Percentiles rank a stretch among this genome's conserved stretches.
Evolutionary conservation across 2,888 invertebrate genomes (phyloP).

Genomic region (Netelia inedita): DNA sequence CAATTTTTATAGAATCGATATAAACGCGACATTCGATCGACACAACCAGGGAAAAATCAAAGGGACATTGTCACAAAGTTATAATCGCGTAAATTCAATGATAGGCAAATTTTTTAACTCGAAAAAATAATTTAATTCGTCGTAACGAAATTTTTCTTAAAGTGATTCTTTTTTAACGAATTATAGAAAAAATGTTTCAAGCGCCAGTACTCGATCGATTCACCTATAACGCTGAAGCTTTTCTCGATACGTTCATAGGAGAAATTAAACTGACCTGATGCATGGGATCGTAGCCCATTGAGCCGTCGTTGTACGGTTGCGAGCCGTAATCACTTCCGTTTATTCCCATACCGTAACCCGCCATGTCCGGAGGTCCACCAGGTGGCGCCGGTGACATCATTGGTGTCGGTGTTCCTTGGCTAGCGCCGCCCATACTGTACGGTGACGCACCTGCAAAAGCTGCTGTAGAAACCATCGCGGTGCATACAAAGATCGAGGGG

Average conservation of each 20-base stretch:
- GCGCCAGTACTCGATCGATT: background rate
- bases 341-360: constrained; percentile 97
- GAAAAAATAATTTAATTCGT: background rate
- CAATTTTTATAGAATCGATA: too few species aligned
- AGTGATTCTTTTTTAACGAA: background rate
- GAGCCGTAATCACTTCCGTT: constrained; percentile 94
- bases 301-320: constrained; percentile 94
- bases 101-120: background rate
- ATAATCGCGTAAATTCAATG: too few species aligned
- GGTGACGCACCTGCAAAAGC: constrained; percentile 92
- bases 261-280: constrained; percentile 89
- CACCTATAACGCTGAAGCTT: background rate
- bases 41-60: background rate
- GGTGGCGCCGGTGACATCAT: constrained; percentile 98
- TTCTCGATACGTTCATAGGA: background rate
- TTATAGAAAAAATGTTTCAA: background rate
- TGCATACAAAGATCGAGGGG: constrained; percentile 84
- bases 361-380: constrained; percentile 91
- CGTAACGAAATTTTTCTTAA: background rate
- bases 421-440: constrained; percentile 94
- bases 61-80: background rate
- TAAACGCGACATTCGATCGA: too few species aligned
- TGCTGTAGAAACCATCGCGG: constrained; percentile 85
- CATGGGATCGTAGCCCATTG: constrained; percentile 97
- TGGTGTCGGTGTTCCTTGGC: constrained; percentile 96